Evolutionary conservation across 2,797 vertebrate species (phyloP), one percentile per base, ranked within the genome.

Genomic region (Crenichthys baileyi): DNA sequence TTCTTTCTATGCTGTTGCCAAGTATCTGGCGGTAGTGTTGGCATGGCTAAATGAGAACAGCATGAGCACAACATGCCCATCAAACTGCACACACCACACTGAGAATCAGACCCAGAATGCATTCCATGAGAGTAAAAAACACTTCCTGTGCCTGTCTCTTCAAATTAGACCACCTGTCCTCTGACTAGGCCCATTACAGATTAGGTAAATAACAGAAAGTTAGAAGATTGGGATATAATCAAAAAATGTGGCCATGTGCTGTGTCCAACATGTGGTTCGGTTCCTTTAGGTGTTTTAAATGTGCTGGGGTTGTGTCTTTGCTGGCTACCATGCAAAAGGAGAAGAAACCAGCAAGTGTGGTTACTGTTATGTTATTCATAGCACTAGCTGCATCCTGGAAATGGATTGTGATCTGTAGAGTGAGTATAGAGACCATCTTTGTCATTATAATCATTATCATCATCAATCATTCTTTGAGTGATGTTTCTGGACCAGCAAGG

Each of bases 371-470:
- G 90, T 93, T 93, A 90, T 90, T 91, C 84, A 85, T 90, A 89
- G 89, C 88, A 81, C 79, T 71, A 65, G 87, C 76, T 85, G 79
- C 82, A 90, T 91, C 87, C 90, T 91, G 90, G 88, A 92, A 92
- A 91, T 83, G 87, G 85, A 84, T 61, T 90, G 89, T 75, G 83
- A 91, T 92, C 88, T 91, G 79, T 58, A 70, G 82, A 76, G 88
- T 90, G 83, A 90, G 82, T 73, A 73, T 63, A 70, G 79, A 82
- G 86, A 90, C 85, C 87, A 78, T 91, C 88, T 92, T 94, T 83
- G 90, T 93, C 89, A 93, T 93, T 89, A 94, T 94, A 86, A 91
- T 92, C 90, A 90, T 93, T 90, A 93, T 93, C 83, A 84, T 91
- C 88, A 93, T 94, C 90, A 91, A 93, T 94, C 91, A 91, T 92